Evolutionary conservation across 2,113 vertebrate species (phyloP), one percentile per base, ranked within the genome.

Genomic region (Notarius quadriscutis): DNA sequence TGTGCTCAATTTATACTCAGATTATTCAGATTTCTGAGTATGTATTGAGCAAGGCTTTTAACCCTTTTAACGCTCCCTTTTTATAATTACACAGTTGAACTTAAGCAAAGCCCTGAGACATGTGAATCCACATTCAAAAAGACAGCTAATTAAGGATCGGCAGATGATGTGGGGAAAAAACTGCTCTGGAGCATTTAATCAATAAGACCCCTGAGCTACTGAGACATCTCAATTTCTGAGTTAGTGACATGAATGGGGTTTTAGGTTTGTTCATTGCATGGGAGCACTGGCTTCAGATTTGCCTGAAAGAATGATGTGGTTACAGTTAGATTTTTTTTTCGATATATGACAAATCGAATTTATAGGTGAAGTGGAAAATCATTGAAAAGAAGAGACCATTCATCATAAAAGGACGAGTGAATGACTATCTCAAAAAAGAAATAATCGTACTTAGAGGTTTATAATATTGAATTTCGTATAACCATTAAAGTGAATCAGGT

Each of bases 281-380:
- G 0, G 22, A 71, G n/a, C 77, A 41, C 63, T 34, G 48, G 77
- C 51, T 30, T 57, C 22, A 34, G 85, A 60, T 12, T 63, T 34
- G 53, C 50, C 51, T 14, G 74, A n/a, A 55, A 67, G 20, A 55
- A 62, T 55, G 34, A 82, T 63, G 58, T 81, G 62, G 81, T 86
- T 81, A 71, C 20, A 71, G 57, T 86, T 58, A 14, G 25, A 86
- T 48, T 83, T 15, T n/a, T 83, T 62, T 27, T n/a, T 34, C 25
- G 22, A 22, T 69, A n/a, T 53, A 81, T 18, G 79, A 87, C 79
- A 72, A 82, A 72, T 87, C 41, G 55, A 51, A 82, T 87, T 82
- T 72, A 50, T 62, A n/a, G 11, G 11, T 50, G 86, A 82, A 50
- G 65, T 82, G 65, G 34, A 57, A 81, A 86, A 81, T 81, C 63